Evolutionary conservation across 1,140 invertebrate species (phyloP).

Genomic region (Babylonia areolata): DNA sequence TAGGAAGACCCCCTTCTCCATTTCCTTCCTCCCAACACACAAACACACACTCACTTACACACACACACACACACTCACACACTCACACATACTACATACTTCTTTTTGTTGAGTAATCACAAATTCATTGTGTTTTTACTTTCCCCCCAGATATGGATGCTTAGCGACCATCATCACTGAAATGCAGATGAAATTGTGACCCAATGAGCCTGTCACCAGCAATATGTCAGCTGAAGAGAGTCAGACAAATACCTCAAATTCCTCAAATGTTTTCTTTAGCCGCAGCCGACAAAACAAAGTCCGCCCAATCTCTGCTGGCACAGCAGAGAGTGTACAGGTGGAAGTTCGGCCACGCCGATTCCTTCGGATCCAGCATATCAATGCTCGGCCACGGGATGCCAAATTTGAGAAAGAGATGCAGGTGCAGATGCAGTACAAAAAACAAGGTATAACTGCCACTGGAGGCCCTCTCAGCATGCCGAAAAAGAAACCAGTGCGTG

Average conservation of each 20-base stretch:
- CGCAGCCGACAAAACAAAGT: conserved; percentile 39
- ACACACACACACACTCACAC: too few species aligned
- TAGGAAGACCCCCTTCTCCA: background rate
- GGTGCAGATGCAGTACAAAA: conserved; percentile 48
- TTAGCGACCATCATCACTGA: background rate
- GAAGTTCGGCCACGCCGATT: conserved; percentile 61
- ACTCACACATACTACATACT: too few species aligned
- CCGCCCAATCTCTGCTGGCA: conserved; percentile 46
- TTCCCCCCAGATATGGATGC: background rate
- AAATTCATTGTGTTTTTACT: background rate
- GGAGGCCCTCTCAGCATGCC: conserved; percentile 41
- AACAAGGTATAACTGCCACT: conserved; percentile 35
- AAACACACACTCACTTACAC: background rate
- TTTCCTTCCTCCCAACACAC: background rate
- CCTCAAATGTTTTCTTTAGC: background rate
- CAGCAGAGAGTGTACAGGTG: conserved; percentile 40
- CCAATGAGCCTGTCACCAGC: too few species aligned
- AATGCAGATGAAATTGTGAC: background rate
- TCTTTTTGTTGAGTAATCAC: too few species aligned
- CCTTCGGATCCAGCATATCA: conserved; percentile 64
- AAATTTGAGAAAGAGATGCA: conserved; percentile 64
- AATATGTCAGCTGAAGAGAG: background rate
- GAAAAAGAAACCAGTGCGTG: background rate
- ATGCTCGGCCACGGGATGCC: conserved; percentile 61
- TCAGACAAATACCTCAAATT: background rate